Base-by-base conservation (phyloP, 2,113 vertebrate genomes). In the Rhadina sibilatrix region DNA sequence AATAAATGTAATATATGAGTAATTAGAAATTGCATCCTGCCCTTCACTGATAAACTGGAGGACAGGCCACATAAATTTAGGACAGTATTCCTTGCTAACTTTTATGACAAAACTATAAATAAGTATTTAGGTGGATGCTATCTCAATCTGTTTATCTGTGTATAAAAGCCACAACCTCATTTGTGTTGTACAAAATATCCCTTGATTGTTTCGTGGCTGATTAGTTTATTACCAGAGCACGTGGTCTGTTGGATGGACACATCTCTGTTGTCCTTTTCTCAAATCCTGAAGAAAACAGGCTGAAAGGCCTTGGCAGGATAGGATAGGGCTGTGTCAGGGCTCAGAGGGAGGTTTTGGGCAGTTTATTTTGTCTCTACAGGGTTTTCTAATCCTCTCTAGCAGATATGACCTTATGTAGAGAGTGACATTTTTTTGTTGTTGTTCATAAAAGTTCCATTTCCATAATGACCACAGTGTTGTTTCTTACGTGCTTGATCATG, bases 1-100 rank as follows among this genome's bases (percentile, higher is more conserved):
- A 60, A 28, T 83, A 86, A 91, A 91, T 44, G 23, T 76, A 71
- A 85, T 47, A 42, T 23, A 66, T 59, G 65, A 71, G 38, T 87
- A 94, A 92, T 82, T 95, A 89, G 30, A 75, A 92, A 74, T 74
- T 68, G 40, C 78, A 79, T 89, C 57, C n/a, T 90, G 63, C 61
- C 85, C 57, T 94, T 93, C 52, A 25, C 49, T 81, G 53, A 70
- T 83, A 78, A 89, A 42, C 5, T 33, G n/a, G 53, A 82, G 84
- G 83, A 52, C 35, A 75, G 89, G 40, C 28, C n/a, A 23, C 0
- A 6, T 83, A 85, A 79, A 90, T 86, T 86, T 56, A 86, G 44
- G 93, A 6, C 13, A 35, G 42, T 33, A 11, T 66, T 90, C 22
- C 18, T 33, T 91, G n/a, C 77, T 65, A 83, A 75, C 27, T 82